Percentiles rank a stretch among this genome's conserved stretches.
These are phyloP conservation scores for Labeo catla DNA, from an alignment of 2,113 vertebrate genomes.

Conservation along the genomic window DNA sequence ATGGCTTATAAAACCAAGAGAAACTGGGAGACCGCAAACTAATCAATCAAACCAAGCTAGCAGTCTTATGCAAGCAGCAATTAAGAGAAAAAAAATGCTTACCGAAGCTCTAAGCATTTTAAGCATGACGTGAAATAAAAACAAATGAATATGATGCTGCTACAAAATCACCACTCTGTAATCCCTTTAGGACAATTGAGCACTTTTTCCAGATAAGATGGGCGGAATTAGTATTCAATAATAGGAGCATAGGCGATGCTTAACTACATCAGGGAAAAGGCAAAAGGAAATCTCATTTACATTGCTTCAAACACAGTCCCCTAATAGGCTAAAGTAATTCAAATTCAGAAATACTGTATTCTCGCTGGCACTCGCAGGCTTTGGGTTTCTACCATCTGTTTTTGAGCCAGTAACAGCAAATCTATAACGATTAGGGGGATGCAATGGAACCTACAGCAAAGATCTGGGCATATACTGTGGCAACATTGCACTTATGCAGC, in stretches of 20 bases:
- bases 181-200: slow-evolving; percentile 42
- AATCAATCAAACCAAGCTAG: slow-evolving; percentile 31
- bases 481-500: background rate
- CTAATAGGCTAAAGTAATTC: slow-evolving; percentile 34
- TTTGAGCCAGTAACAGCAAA: slow-evolving; percentile 56
- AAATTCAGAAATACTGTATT: slow-evolving; percentile 40
- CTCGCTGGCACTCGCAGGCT: slow-evolving; percentile 38
- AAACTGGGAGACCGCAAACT: slow-evolving; percentile 16
- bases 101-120: slow-evolving; percentile 11
- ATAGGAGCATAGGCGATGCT: slow-evolving; percentile 23
- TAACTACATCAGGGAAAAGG: slow-evolving; percentile 35
- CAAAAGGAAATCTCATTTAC: slow-evolving; percentile 46
- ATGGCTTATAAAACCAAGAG: slow-evolving; percentile 28
- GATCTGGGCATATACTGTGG: slow-evolving; percentile 36
- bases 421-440: slow-evolving; percentile 50
- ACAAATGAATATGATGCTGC: slow-evolving; percentile 19
- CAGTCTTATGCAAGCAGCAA: slow-evolving; percentile 14
- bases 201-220: slow-evolving; percentile 36
- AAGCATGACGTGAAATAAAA: slow-evolving; percentile 34
- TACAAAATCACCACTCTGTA: background rate
- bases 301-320: slow-evolving; percentile 23
- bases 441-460: slow-evolving; percentile 41
- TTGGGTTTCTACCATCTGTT: slow-evolving; percentile 55
- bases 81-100: slow-evolving; percentile 7
- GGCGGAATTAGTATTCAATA: slow-evolving; percentile 41